Base-by-base conservation (phyloP, 2,113 vertebrate species). In the Haemorhous mexicanus region DNA sequence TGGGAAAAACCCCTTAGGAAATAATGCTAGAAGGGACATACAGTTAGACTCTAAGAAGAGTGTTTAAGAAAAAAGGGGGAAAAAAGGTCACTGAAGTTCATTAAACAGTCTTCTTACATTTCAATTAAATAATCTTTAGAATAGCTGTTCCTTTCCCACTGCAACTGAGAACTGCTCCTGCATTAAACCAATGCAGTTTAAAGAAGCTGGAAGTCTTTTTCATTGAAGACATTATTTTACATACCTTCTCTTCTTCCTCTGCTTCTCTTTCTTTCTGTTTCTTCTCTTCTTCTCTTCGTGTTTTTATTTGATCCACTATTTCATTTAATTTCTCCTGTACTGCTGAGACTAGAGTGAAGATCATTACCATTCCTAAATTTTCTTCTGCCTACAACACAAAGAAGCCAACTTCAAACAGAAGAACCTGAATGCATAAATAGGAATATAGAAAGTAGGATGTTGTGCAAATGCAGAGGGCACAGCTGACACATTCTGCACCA, bases 291-390 rank as follows among this genome's bases (percentile, higher is more conserved):
- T 99, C 99, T 98, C 96, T 98, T 96, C 99, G 98, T 69, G 97
- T 98, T 97, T 99, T 99, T 87, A 99, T 99, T 84, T 98, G 96
- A 97, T 99, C 99, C 47, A 99, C 98, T 70, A 99, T 98, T 98
- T 99, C 98, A 86, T 99, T 99, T 78, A 99, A 98, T 96, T 99
- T 99, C 75, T 99, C 99, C 97, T 99, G 99, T 49, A 99, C 99
- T 43, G 99, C 99, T 56, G 99, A 99, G 37, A 99, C 99, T 93
- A 99, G 95, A 33, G 99, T 99, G 96, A 99, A 99, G 76, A 99
- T 99, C 99, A 99, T 99, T 47, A 99, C 99, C 99, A 99, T 99
- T 78, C 99, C 99, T 81, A 99, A 97, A 95, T 99, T 99, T 95
- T 99, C 99, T 93, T 99, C 98, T 50, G 98, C 98, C 99, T 99